Conservation (phyloP, 1,140 invertebrate species). For the Zaprionus ghesquierei region DNA sequence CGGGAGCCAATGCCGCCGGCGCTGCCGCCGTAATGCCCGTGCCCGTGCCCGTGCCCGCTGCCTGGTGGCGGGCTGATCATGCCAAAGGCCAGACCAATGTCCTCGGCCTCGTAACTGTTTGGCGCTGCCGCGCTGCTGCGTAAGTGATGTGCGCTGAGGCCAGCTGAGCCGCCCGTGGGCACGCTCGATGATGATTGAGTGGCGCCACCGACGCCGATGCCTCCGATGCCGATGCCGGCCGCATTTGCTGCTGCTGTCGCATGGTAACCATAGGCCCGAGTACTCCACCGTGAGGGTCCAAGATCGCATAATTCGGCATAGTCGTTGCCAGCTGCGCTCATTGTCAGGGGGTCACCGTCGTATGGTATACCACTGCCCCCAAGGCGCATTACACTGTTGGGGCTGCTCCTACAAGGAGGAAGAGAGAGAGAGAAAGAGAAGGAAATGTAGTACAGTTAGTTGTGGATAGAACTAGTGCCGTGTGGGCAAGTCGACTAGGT, state of each 20-base stretch:
- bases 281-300: constrained; percentile 82
- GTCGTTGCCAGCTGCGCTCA: constrained; percentile 83
- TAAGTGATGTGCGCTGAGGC: constrained; percentile 73
- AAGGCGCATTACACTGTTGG: constrained; percentile 82
- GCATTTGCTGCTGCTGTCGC: constrained; percentile 53
- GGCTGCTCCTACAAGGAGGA: constrained; percentile 35
- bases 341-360: constrained; percentile 83
- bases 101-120: constrained; percentile 82
- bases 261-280: constrained; percentile 78
- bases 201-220: constrained; percentile 53
- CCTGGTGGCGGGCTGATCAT: constrained; percentile 80
- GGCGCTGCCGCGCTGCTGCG: constrained; percentile 60
- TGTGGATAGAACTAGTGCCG: constrained; percentile 19
- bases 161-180: constrained; percentile 74
- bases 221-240: constrained; percentile 41
- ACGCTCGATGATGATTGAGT: constrained; percentile 79
- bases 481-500: constrained; percentile 18
- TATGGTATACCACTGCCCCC: constrained; percentile 82
- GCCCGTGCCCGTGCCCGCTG: constrained; percentile 56
- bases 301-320: constrained; percentile 83
- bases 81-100: constrained; percentile 73
- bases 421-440: background rate
- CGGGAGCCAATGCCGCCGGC: constrained; percentile 57
- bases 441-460: constrained; percentile 16
- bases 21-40: constrained; percentile 46